A percentile compares a stretch with the other conserved stretches of the same genome.
phyloP scores from a whole-genome alignment of 92 coral and sea anemone species.

The Zoanthus sansibaricus region DNA sequence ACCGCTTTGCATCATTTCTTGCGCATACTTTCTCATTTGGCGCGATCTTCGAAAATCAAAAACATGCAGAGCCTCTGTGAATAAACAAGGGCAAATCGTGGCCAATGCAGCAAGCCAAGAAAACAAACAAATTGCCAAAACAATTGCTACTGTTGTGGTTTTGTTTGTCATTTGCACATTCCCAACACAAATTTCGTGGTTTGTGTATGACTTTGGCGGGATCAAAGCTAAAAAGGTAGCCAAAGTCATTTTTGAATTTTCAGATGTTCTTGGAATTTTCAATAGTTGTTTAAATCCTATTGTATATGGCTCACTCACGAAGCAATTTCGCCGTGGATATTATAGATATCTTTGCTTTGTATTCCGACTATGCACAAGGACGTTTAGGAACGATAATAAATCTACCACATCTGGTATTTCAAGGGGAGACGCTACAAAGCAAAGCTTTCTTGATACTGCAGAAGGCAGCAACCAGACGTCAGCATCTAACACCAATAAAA shows the following conservation, averaged over 20 bases:
- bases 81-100: conserved; percentile 11
- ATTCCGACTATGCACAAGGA: neutral
- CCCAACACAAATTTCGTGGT: conserved; percentile 32
- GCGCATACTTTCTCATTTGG: conserved; percentile 30
- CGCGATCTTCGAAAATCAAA: conserved; percentile 22
- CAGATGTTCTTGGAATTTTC: conserved; percentile 3
- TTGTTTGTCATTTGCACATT: conserved; percentile 27
- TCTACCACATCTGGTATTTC: neutral
- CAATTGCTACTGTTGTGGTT: conserved; percentile 18
- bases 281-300: conserved; percentile 33
- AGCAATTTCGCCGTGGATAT: conserved; percentile 19
- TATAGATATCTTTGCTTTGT: conserved; percentile 32
- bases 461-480: neutral
- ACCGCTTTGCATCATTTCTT: conserved; percentile 22
- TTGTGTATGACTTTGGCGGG: conserved; percentile 1
- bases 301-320: conserved; percentile 30
- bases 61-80: conserved; percentile 18
- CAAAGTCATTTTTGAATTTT: neutral
- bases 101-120: conserved; percentile 4
- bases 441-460: neutral
- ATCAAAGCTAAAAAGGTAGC: neutral
- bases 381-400: neutral
- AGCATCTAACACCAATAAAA: neutral
- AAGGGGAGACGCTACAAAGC: neutral
- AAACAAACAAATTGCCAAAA: conserved; percentile 19